A percentile compares a stretch with the other conserved stretches of the same genome.
These are phyloP conservation scores for Sebastes paucispinis DNA, from an alignment of 2,797 vertebrate genomes.

Conservation along the genomic window DNA sequence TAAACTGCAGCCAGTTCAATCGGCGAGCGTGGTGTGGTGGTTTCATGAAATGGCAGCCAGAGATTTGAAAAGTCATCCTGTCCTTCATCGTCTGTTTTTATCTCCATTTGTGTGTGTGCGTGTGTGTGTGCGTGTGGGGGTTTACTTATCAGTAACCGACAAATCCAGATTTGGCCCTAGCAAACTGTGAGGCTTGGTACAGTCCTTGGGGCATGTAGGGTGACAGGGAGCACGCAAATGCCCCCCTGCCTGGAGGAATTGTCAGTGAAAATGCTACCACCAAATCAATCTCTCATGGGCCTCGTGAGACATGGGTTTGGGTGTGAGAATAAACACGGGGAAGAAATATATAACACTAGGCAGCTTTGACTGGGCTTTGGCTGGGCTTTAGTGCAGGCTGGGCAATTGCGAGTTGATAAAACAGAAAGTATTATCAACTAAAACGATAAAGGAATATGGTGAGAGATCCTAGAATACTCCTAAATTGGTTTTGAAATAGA, in stretches of 20 bases:
- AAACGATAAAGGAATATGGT: not conserved
- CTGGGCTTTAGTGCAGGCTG: conserved; percentile 7
- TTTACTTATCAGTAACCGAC: conserved; percentile 77
- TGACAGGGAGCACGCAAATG: conserved; percentile 72
- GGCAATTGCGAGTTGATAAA: conserved; percentile 7
- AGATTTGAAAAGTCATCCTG: conserved; percentile 73
- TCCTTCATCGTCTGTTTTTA: conserved; percentile 76
- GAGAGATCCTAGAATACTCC: not conserved
- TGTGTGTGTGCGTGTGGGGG: conserved; percentile 9
- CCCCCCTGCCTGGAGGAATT: conserved; percentile 73
- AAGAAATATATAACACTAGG: conserved; percentile 21
- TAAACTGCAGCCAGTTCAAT: conserved; percentile 45
- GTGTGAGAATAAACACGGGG: conserved; percentile 52
- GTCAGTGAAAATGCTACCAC: conserved; percentile 75
- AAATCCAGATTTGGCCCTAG: conserved; percentile 78
- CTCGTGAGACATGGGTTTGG: conserved; percentile 63
- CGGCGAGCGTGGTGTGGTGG: not conserved
- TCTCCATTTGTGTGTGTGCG: conserved; percentile 44
- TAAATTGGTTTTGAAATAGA: conserved; percentile 10
- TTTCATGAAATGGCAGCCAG: conserved; percentile 61
- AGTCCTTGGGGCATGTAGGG: conserved; percentile 67
- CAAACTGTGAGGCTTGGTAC: conserved; percentile 60
- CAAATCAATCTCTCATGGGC: conserved; percentile 76
- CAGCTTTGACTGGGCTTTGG: conserved; percentile 12
- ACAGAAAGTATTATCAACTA: not conserved